phyloP scores from a whole-genome alignment of 2,113 vertebrate species.

The Corydoras maculifer region DNA sequence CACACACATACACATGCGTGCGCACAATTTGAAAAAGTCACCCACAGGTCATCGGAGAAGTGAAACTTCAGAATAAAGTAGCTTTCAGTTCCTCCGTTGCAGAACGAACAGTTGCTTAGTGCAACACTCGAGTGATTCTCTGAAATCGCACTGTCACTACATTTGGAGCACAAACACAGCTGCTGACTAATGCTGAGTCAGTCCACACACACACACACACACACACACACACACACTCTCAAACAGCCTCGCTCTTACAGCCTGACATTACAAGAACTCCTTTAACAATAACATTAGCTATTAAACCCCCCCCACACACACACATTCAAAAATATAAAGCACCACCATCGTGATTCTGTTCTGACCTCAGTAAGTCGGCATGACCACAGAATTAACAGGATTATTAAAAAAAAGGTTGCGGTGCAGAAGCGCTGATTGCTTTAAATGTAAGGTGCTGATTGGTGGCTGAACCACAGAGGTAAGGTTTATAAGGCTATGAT shows the following conservation, averaged over 20 bases:
- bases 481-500: too few relatives aligned
- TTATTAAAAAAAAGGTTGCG: too few relatives aligned
- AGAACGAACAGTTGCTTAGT: constrained; percentile 3
- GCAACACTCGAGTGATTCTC: constrained; percentile 15
- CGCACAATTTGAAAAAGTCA: constrained; percentile 11
- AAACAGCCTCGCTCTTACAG: neutral
- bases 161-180: constrained; percentile 8
- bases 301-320: neutral
- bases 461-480: too few relatives aligned
- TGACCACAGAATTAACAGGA: too few relatives aligned
- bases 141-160: constrained; percentile 17
- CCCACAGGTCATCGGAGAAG: constrained; percentile 8
- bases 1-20: constrained; percentile 13
- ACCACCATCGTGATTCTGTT: neutral
- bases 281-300: neutral
- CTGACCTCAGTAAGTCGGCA: too few relatives aligned
- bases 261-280: neutral
- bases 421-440: too few relatives aligned
- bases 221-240: neutral
- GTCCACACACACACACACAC: constrained; percentile 3
- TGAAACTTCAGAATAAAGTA: constrained; percentile 13
- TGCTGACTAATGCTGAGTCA: constrained; percentile 34
- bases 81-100: neutral
- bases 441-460: too few relatives aligned
- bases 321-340: neutral